A percentile compares a stretch with the other conserved stretches of the same genome.
phyloP scores from a whole-genome alignment of 64 coral and sea anemone species.

The Catalaphyllia jardinei region DNA sequence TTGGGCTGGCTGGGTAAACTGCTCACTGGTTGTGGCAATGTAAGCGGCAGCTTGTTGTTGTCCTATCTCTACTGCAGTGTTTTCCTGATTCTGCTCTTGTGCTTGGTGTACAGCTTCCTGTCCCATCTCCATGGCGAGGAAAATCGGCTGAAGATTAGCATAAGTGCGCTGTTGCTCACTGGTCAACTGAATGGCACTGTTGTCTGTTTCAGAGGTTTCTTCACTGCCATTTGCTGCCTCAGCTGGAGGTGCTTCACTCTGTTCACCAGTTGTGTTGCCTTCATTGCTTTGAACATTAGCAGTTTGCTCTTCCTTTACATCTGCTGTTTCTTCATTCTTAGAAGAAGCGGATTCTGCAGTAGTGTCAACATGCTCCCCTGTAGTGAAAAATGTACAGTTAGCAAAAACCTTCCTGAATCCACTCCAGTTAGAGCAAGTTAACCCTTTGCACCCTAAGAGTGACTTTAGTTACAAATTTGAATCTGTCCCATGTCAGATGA shows the following conservation, averaged over 20 bases:
- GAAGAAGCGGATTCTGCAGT: background rate
- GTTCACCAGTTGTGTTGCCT: background rate
- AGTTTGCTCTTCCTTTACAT: conserved; percentile 4
- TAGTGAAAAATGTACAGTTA: background rate
- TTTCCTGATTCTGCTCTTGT: conserved; percentile 58
- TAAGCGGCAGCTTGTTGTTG: conserved; percentile 43
- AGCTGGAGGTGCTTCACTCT: background rate
- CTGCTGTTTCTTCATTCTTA: background rate
- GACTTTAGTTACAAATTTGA: too few species aligned
- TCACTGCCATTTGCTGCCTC: conserved; percentile 20
- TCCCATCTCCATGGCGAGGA: conserved; percentile 95
- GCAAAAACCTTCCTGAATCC: background rate
- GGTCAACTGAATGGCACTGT: background rate
- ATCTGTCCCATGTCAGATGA: too few species aligned
- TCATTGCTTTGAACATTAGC: background rate
- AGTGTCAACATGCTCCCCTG: background rate
- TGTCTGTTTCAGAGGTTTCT: conserved; percentile 2
- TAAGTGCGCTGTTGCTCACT: conserved; percentile 90
- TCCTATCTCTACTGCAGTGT: conserved; percentile 60
- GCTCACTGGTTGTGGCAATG: conserved; percentile 47
- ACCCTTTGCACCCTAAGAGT: too few species aligned
- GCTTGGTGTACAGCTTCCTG: conserved; percentile 69
- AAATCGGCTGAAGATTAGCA: conserved; percentile 94
- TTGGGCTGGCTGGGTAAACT: conserved; percentile 67
- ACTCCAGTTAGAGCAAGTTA: background rate